Conservation (phyloP, 1,140 invertebrate genomes). For the Heliconius congener region DNA sequence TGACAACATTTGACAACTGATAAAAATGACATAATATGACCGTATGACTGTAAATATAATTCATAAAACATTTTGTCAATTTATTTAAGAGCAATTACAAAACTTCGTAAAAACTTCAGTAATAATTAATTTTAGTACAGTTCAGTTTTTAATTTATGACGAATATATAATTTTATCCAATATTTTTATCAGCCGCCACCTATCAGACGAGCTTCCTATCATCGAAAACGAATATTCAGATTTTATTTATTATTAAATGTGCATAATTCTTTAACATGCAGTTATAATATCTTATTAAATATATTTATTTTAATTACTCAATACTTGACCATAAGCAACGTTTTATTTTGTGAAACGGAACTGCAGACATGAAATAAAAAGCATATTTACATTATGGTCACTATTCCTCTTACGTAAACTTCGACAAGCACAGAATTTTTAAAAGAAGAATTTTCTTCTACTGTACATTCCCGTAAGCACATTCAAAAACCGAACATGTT, state of each 20-base stretch:
- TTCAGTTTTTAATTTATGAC: no score
- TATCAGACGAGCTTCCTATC: no score
- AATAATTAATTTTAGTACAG: no score
- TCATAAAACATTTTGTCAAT: no score
- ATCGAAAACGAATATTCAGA: no score
- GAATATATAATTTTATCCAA: no score
- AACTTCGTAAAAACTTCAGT: no score
- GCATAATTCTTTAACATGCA: background rate
- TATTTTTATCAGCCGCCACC: no score
- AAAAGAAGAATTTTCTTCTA: constrained; percentile 50
- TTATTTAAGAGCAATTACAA: no score
- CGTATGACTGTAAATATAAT: no score
- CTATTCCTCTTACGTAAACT: constrained; percentile 66
- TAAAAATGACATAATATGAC: background rate
- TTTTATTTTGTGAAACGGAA: constrained; percentile 35
- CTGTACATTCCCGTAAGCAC: constrained; percentile 62
- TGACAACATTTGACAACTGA: background rate
- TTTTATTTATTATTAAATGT: no score
- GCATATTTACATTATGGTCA: constrained; percentile 30
- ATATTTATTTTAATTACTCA: background rate
- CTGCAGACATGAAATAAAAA: constrained; percentile 25
- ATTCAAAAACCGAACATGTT: constrained; percentile 71
- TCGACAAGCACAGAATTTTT: constrained; percentile 45
- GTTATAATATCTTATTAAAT: background rate
- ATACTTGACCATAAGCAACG: constrained; percentile 22